phyloP scores from a whole-genome alignment of 2,113 vertebrate genomes.

The Emydocephalus ijimae region DNA sequence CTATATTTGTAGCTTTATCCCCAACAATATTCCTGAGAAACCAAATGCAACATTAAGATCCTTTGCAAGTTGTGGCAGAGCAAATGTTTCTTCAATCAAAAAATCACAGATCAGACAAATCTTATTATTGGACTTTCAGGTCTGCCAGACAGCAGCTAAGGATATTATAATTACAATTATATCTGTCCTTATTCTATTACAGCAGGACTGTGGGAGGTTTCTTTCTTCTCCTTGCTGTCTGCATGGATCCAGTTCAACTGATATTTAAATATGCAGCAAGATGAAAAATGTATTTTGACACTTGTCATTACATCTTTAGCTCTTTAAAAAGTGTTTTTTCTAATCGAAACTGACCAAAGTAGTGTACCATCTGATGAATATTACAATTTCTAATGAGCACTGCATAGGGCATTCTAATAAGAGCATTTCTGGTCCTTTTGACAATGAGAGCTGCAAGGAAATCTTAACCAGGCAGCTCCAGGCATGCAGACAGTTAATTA shows the following conservation, averaged over 20 bases:
- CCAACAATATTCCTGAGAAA: conserved; percentile 29
- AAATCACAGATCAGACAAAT: conserved; percentile 20
- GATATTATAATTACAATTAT: conserved; percentile 1
- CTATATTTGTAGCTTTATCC: conserved; percentile 24
- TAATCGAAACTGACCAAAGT: conserved; percentile 60
- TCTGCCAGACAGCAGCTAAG: conserved; percentile 22
- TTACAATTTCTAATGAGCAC: conserved; percentile 49
- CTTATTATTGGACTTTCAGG: conserved; percentile 21
- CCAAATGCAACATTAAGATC: conserved; percentile 36
- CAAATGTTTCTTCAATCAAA: conserved; percentile 13
- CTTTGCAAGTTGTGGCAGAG: conserved; percentile 31
- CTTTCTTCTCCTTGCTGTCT: not conserved
- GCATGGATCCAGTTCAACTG: conserved; percentile 3
- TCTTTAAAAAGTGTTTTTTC: conserved; percentile 51
- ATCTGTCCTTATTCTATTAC: conserved; percentile 20
- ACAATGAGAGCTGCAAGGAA: conserved; percentile 51
- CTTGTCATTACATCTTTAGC: conserved; percentile 49
- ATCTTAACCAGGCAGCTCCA: conserved; percentile 29
- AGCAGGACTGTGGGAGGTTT: conserved; percentile 2
- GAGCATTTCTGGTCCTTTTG: conserved; percentile 43
- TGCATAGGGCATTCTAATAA: conserved; percentile 44
- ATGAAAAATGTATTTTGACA: conserved; percentile 58
- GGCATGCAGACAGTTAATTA: conserved; percentile 59
- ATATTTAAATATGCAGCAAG: conserved; percentile 43
- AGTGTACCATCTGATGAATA: conserved; percentile 47